Conservation (phyloP, 2,888 invertebrate genomes). For the Charanyca ferruginea region DNA sequence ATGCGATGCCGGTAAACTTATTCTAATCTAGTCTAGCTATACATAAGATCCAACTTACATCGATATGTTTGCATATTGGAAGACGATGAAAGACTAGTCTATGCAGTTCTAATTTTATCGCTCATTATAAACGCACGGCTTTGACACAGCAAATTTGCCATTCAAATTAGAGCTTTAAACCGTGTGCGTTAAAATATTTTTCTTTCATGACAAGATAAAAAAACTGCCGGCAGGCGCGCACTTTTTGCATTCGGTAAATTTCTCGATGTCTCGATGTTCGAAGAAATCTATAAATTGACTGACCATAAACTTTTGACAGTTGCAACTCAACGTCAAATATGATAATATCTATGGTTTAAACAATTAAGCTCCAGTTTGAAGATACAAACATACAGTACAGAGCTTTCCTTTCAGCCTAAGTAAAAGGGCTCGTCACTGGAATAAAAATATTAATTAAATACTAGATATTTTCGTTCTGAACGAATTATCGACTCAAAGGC, state of each 20-base stretch:
- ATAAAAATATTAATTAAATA: neutral
- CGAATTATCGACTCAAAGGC: neutral
- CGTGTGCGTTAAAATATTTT: too few species aligned
- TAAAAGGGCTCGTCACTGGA: neutral
- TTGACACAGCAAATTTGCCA: too few species aligned
- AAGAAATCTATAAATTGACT: too few species aligned
- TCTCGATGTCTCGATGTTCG: neutral
- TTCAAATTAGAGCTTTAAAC: too few species aligned
- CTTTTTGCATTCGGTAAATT: neutral
- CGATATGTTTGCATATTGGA: neutral
- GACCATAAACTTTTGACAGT: slow-evolving; percentile 9
- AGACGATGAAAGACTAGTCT: neutral
- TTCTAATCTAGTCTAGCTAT: slow-evolving; percentile 49
- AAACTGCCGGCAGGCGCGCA: too few species aligned
- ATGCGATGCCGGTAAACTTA: slow-evolving; percentile 53
- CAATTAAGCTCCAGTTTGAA: neutral
- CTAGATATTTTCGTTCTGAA: neutral
- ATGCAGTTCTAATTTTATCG: neutral
- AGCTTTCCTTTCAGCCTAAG: neutral
- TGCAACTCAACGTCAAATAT: neutral
- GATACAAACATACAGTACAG: neutral
- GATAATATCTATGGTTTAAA: neutral
- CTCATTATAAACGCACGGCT: too few species aligned
- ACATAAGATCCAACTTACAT: slow-evolving; percentile 4
- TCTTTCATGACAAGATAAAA: too few species aligned